A percentile compares a stretch with the other conserved stretches of the same genome.
phyloP scores from a whole-genome alignment of 2,888 invertebrate species.

The Napeogenes sylphis region DNA sequence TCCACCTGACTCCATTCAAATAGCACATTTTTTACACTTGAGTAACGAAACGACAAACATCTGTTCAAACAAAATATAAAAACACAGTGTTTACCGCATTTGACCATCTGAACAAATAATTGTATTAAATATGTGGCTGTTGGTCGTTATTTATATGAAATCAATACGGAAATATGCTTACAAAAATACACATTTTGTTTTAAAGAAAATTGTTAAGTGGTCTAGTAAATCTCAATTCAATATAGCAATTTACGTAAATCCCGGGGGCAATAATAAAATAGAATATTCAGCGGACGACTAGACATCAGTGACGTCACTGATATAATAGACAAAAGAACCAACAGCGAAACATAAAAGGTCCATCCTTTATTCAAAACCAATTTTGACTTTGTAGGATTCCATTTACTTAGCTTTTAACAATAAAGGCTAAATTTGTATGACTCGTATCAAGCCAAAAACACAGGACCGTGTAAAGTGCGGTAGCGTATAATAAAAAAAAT shows the following conservation, averaged over 20 bases:
- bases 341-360: slow-evolving; percentile 39
- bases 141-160: slow-evolving; percentile 19
- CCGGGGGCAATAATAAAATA: slow-evolving; percentile 21
- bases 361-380: slow-evolving; percentile 35
- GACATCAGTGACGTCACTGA: slow-evolving; percentile 33
- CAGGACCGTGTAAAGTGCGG: slow-evolving; percentile 35
- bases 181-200: neutral
- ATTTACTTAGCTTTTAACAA: slow-evolving; percentile 26
- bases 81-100: slow-evolving; percentile 33
- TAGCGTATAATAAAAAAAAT: slow-evolving; percentile 53
- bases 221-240: slow-evolving; percentile 10
- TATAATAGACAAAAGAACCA: slow-evolving; percentile 40
- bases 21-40: slow-evolving; percentile 37
- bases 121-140: slow-evolving; percentile 22
- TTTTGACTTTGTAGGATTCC: slow-evolving; percentile 29
- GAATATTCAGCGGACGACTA: slow-evolving; percentile 31
- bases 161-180: slow-evolving; percentile 10
- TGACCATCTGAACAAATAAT: slow-evolving; percentile 39
- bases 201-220: slow-evolving; percentile 5
- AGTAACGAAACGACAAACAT: slow-evolving; percentile 36
- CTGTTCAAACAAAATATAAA: slow-evolving; percentile 34
- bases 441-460: slow-evolving; percentile 13
- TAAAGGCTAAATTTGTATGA: slow-evolving; percentile 35
- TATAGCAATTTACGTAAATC: slow-evolving; percentile 14
- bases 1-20: slow-evolving; percentile 38